A percentile compares a stretch with the other conserved stretches of the same genome.
Conservation (phyloP, 2,888 invertebrate genomes). For the Harpalus rufipes region DNA sequence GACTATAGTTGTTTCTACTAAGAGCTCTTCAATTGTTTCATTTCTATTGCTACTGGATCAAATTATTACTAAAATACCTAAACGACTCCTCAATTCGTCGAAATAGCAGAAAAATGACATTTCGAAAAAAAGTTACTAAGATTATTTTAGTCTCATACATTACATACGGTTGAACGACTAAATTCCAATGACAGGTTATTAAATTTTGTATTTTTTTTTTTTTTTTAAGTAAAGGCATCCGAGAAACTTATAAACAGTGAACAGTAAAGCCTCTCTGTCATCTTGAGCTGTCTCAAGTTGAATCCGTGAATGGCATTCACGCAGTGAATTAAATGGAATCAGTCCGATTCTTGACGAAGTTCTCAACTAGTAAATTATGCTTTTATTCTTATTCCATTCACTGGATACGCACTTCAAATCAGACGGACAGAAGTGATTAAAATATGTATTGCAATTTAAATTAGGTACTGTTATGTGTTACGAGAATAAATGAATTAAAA, state of each 20-base stretch:
- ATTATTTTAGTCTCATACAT: slow-evolving; percentile 6
- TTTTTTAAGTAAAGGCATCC: slow-evolving; percentile 24
- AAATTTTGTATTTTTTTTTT: slow-evolving; percentile 46
- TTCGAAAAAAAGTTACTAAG: not conserved
- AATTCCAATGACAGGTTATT: slow-evolving; percentile 50
- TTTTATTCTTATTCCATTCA: slow-evolving; percentile 34
- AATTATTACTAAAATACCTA: too few relatives aligned
- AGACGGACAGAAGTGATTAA: not conserved
- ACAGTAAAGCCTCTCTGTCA: slow-evolving; percentile 23
- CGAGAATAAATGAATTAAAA: not conserved
- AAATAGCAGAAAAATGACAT: not conserved
- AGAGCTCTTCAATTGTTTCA: too few relatives aligned
- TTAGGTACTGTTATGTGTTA: not conserved
- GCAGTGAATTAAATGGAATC: slow-evolving; percentile 44
- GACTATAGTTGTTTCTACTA: too few relatives aligned
- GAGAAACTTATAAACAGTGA: slow-evolving; percentile 25
- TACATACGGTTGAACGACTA: slow-evolving; percentile 38
- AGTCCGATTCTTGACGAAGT: slow-evolving; percentile 49
- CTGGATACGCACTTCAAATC: slow-evolving; percentile 11
- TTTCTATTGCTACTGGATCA: too few relatives aligned
- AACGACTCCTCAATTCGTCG: not conserved
- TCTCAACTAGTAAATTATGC: slow-evolving; percentile 44
- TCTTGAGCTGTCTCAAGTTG: slow-evolving; percentile 27
- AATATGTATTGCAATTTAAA: slow-evolving; percentile 31
- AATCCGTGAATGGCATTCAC: slow-evolving; percentile 18